phyloP scores from a whole-genome alignment of 1,140 invertebrate genomes.

The Solenopsis invicta region DNA sequence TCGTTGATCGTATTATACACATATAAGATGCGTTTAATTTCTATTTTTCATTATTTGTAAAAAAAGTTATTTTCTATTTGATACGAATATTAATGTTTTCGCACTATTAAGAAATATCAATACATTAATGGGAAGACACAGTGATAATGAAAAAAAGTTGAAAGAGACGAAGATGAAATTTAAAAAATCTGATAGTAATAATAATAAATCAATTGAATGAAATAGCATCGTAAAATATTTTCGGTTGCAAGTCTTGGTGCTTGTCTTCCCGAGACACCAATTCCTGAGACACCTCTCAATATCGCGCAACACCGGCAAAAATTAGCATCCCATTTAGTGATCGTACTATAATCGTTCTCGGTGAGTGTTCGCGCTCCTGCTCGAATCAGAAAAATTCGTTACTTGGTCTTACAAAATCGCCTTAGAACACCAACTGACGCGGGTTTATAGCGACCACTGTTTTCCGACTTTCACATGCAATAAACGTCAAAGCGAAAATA shows the following conservation, averaged over 20 bases:
- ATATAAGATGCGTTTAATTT: no score
- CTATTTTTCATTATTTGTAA: no score
- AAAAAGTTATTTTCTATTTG: background rate
- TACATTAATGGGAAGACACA: background rate
- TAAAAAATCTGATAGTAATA: background rate
- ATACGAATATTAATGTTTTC: background rate
- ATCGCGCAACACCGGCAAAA: background rate
- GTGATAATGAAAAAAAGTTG: background rate
- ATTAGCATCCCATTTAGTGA: constrained; percentile 47
- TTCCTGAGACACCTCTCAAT: constrained; percentile 13
- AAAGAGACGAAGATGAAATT: background rate
- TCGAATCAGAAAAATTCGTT: constrained; percentile 25
- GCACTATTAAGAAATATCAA: background rate
- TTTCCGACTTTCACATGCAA: background rate
- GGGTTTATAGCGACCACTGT: background rate
- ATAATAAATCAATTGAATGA: background rate
- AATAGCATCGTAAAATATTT: background rate
- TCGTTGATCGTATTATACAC: no score
- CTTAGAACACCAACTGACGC: background rate
- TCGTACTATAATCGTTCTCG: constrained; percentile 35
- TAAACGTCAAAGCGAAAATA: constrained; percentile 10
- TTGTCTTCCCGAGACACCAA: background rate
- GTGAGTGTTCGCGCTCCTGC: background rate
- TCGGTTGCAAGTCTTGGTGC: background rate
- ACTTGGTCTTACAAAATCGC: constrained; percentile 30